A percentile compares a stretch with the other conserved stretches of the same genome.
Evolutionary conservation across 2,113 vertebrate species (phyloP).

Genomic region (Lepus timidus): DNA sequence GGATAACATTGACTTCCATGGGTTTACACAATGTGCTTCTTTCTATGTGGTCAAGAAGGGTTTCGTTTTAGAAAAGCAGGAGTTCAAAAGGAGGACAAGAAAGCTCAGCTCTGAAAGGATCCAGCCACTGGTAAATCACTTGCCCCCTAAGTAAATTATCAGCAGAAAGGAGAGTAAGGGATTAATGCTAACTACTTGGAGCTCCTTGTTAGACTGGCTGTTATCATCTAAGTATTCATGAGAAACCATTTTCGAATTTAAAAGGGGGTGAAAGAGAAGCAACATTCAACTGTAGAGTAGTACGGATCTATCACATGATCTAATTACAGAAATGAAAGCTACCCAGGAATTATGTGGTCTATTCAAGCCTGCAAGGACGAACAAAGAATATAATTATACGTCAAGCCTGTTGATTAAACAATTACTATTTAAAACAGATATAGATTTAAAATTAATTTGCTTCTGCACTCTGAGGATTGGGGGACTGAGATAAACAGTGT

Average conservation of each 20-base stretch:
- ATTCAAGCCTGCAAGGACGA: constrained; percentile 88
- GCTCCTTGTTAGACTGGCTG: constrained; percentile 60
- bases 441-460: constrained; percentile 91
- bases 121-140: constrained; percentile 64
- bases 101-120: constrained; percentile 41
- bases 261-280: constrained; percentile 59
- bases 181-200: constrained; percentile 74
- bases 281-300: constrained; percentile 81
- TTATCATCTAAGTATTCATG: constrained; percentile 79
- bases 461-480: constrained; percentile 88
- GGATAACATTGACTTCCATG: constrained; percentile 10
- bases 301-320: constrained; percentile 81
- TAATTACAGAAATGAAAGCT: constrained; percentile 88
- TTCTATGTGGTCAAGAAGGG: constrained; percentile 9
- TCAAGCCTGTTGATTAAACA: constrained; percentile 89
- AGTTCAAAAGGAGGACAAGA: constrained; percentile 67
- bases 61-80: constrained; percentile 27
- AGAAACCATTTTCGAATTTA: constrained; percentile 71
- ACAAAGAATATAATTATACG: constrained; percentile 91
- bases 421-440: constrained; percentile 91
- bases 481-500: constrained; percentile 88
- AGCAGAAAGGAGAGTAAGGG: constrained; percentile 62
- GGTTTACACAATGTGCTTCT: not conserved
- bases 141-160: constrained; percentile 55
- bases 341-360: constrained; percentile 88